Percentiles rank a stretch among this genome's conserved stretches.
Evolutionary conservation across 2,888 invertebrate genomes (phyloP).

Genomic region (Tiliacea citrago): DNA sequence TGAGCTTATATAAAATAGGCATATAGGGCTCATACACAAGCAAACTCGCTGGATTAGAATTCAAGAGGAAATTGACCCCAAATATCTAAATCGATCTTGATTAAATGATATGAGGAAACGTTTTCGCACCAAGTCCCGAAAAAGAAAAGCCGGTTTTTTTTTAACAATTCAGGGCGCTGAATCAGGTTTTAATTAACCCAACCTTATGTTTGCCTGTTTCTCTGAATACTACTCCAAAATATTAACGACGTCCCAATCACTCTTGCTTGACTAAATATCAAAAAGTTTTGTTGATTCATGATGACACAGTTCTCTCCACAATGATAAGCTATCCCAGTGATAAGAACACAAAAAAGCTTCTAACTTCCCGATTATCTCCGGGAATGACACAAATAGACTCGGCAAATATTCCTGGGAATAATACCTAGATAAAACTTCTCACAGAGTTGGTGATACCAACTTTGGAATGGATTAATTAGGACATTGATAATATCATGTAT

Average conservation of each 20-base stretch:
- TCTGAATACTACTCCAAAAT: background rate
- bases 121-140: background rate
- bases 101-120: background rate
- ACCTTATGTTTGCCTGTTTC: background rate
- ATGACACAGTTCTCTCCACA: conserved; percentile 24
- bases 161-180: background rate
- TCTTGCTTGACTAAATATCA: background rate
- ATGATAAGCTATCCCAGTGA: conserved; percentile 49
- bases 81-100: background rate
- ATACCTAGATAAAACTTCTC: conserved; percentile 31
- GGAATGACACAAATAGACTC: conserved; percentile 22
- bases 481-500: background rate
- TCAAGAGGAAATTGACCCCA: background rate
- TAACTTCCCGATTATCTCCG: conserved; percentile 51
- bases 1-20: background rate
- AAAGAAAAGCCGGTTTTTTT: background rate
- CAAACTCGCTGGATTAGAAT: background rate
- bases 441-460: background rate
- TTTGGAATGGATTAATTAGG: background rate
- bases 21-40: background rate
- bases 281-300: background rate
- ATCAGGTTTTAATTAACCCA: background rate
- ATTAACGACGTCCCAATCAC: background rate
- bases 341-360: conserved; percentile 49
- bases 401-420: conserved; percentile 29